Evolutionary conservation across 2,113 vertebrate genomes (phyloP).

Genomic region (Phyllopteryx taeniolatus): DNA sequence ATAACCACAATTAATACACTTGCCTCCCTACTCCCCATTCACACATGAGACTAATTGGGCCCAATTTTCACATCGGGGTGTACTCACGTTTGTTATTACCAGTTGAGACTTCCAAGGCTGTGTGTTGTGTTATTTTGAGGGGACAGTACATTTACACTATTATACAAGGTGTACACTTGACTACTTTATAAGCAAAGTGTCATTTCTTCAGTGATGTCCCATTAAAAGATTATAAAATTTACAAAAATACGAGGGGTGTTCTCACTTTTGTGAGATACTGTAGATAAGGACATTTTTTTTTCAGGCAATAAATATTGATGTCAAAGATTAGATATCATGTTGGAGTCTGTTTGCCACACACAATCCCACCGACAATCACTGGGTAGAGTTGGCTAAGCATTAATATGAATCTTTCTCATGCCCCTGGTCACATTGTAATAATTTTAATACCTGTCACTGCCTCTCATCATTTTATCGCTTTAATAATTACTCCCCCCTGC

Average conservation of each 20-base stretch:
- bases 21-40: no score
- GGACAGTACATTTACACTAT: background rate
- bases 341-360: background rate
- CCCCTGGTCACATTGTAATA: background rate
- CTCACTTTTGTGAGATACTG: background rate
- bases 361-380: background rate
- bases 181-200: no score
- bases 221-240: background rate
- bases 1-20: no score
- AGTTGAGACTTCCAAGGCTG: background rate
- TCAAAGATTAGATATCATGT: background rate
- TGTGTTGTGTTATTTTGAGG: background rate
- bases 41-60: no score
- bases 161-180: background rate
- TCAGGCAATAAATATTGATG: background rate
- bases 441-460: constrained; percentile 1
- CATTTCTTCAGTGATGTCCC: background rate
- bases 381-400: background rate
- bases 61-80: no score
- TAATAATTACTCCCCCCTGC: constrained; percentile 5
- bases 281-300: background rate
- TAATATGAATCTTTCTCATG: background rate
- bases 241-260: background rate
- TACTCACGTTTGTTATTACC: background rate
- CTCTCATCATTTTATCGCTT: constrained; percentile 7